phyloP scores from a whole-genome alignment of 2,888 invertebrate species.

The Diarsia brunnea region DNA sequence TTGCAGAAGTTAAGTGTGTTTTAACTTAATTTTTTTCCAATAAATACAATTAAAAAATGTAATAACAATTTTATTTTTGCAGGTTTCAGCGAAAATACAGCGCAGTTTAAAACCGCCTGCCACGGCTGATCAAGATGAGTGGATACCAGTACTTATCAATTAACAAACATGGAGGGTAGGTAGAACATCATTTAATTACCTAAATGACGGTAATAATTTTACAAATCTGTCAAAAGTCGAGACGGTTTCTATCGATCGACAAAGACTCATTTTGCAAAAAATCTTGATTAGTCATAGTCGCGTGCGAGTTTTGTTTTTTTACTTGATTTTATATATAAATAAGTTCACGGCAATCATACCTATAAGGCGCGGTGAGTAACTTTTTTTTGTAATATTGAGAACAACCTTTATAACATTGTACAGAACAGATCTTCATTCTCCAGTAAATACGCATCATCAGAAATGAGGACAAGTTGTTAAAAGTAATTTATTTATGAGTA shows the following conservation, averaged over 20 bases:
- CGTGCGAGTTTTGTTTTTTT: not conserved
- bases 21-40: not conserved
- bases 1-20: too few relatives aligned
- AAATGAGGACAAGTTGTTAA: not conserved
- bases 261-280: not conserved
- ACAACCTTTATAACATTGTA: conserved; percentile 1
- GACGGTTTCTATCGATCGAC: not conserved
- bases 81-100: not conserved
- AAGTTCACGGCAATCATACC: not conserved
- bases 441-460: not conserved
- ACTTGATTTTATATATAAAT: conserved; percentile 3
- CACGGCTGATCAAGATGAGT: not conserved
- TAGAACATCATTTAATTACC: not conserved
- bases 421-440: conserved; percentile 17
- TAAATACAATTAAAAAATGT: not conserved
- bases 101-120: not conserved
- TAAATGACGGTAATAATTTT: not conserved
- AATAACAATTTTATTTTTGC: not conserved
- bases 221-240: not conserved
- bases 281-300: not conserved
- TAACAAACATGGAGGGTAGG: not conserved
- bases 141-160: not conserved
- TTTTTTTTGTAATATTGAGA: not conserved
- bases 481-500: not conserved
- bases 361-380: conserved; percentile 5